phyloP scores from a whole-genome alignment of 1,140 invertebrate genomes.

The Calephelis virginiensis region DNA sequence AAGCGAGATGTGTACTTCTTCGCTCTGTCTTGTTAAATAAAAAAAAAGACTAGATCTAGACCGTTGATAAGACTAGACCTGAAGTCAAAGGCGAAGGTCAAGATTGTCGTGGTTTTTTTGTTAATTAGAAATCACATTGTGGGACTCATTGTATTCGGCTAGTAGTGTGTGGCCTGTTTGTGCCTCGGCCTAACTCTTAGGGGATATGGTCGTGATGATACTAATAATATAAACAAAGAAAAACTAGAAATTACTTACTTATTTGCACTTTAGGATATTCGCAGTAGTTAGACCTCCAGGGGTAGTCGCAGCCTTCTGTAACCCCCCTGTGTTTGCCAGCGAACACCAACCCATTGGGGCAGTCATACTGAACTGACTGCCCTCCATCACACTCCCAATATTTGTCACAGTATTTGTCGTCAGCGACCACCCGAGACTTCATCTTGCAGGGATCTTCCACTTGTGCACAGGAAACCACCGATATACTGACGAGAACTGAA shows the following conservation, averaged over 20 bases:
- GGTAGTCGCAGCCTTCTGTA: conserved; percentile 93
- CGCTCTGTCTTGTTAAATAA: no score
- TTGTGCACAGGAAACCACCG: conserved; percentile 49
- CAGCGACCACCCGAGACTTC: conserved; percentile 85
- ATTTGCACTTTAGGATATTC: conserved; percentile 79
- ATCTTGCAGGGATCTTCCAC: conserved; percentile 87
- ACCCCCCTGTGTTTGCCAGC: conserved; percentile 92
- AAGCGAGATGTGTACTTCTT: no score
- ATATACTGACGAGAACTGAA: conserved; percentile 44
- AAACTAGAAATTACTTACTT: conserved; percentile 53
- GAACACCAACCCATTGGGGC: conserved; percentile 93
- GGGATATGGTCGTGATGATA: no score
- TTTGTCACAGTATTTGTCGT: conserved; percentile 90
- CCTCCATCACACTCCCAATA: conserved; percentile 91
- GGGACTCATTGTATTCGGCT: no score
- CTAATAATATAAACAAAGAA: neutral
- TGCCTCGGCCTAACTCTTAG: no score
- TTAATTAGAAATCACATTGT: no score
- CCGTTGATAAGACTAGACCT: no score
- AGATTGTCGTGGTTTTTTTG: no score
- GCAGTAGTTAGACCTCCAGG: conserved; percentile 92
- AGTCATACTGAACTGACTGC: conserved; percentile 90
- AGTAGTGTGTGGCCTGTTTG: no score
- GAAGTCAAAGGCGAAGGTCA: no score
- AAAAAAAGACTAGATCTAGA: no score